Evolutionary conservation across 2,113 vertebrate species (phyloP).

Genomic region (Tiliqua scincoides): DNA sequence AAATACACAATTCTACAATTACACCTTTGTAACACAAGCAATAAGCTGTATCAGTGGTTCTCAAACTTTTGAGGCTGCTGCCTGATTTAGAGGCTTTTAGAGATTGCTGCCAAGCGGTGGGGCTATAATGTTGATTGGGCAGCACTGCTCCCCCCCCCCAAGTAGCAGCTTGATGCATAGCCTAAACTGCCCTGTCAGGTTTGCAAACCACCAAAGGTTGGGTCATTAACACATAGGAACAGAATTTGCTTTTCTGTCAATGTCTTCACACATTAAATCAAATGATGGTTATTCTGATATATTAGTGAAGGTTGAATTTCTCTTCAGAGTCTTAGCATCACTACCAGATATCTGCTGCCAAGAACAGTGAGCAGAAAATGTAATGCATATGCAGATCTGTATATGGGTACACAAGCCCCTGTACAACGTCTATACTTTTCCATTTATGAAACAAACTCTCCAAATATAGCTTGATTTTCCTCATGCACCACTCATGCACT

Average conservation of each 20-base stretch:
- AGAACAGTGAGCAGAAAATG: background rate
- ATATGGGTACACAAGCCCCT: background rate
- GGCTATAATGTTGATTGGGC: no score
- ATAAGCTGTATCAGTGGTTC: background rate
- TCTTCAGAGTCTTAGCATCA: background rate
- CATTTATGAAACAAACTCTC: background rate
- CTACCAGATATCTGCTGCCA: background rate
- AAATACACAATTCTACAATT: background rate
- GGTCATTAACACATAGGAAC: background rate
- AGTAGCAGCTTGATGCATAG: no score
- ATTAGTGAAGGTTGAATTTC: background rate
- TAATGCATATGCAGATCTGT: background rate
- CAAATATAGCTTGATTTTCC: background rate
- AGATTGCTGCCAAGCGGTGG: no score
- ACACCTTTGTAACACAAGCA: background rate
- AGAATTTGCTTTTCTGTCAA: background rate
- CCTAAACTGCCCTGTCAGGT: no score
- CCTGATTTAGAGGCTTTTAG: no score
- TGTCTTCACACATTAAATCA: background rate
- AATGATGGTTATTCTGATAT: background rate
- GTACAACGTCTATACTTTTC: background rate
- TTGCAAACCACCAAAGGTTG: no score
- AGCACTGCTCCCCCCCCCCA: no score
- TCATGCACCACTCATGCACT: background rate
- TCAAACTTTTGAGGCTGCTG: no score